A percentile compares a stretch with the other conserved stretches of the same genome.
Conservation (phyloP, 37 sponge, comb jelly and placozoan species). For the Theonella swinhoei region DNA sequence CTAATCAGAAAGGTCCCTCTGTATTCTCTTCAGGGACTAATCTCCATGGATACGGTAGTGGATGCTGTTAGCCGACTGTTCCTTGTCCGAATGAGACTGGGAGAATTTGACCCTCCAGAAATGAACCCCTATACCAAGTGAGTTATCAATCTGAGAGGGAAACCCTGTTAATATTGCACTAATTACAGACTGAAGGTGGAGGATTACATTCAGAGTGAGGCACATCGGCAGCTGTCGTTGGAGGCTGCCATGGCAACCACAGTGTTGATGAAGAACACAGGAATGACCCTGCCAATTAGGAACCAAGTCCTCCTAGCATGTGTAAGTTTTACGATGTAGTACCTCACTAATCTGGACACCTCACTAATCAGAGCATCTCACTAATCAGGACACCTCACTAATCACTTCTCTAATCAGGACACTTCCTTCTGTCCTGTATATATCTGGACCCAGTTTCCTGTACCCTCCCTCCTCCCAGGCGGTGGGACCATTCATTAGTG, state of each 20-base stretch:
- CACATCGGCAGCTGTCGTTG: slow-evolving; percentile 30
- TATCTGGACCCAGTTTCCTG: background rate
- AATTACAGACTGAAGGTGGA: slow-evolving; percentile 27
- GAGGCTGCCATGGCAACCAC: slow-evolving; percentile 40
- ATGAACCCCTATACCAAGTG: slow-evolving; percentile 68
- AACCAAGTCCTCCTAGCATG: slow-evolving; percentile 6
- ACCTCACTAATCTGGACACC: no score
- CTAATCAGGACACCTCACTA: no score
- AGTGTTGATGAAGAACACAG: slow-evolving; percentile 60
- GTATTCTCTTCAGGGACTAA: slow-evolving; percentile 21
- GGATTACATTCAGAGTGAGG: slow-evolving; percentile 45
- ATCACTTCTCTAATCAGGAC: no score
- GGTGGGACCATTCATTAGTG: slow-evolving; percentile 62
- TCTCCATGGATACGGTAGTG: slow-evolving; percentile 28
- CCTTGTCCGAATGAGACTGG: slow-evolving; percentile 64
- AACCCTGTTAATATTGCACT: background rate
- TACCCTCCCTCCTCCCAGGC: slow-evolving; percentile 12
- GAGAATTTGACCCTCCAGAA: slow-evolving; percentile 79
- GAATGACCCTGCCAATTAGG: slow-evolving; percentile 19
- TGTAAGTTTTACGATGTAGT: slow-evolving; percentile 3
- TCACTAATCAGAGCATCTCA: no score
- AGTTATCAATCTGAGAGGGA: background rate
- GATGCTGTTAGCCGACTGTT: slow-evolving; percentile 63
- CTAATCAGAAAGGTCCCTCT: no score
- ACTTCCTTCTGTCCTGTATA: no score